Conservation (phyloP, 2,888 invertebrate species). For the Limenitis camilla region DNA sequence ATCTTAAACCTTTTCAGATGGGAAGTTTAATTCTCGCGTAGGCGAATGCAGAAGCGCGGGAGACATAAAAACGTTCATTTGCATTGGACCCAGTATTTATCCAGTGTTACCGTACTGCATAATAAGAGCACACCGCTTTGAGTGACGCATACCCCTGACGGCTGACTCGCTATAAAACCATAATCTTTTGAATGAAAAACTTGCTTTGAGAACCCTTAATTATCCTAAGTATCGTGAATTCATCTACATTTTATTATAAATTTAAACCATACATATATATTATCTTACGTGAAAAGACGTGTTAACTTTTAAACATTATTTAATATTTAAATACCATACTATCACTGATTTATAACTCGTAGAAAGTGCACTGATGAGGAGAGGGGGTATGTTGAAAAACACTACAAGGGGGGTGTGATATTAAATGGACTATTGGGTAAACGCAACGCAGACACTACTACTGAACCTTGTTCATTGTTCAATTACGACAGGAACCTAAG, state of each 20-base stretch:
- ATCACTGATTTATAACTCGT: too few relatives aligned
- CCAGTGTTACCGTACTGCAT: constrained; percentile 57
- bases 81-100: constrained; percentile 62
- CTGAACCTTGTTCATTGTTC: too few relatives aligned
- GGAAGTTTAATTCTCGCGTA: constrained; percentile 58
- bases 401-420: too few relatives aligned
- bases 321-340: too few relatives aligned
- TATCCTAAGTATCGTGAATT: constrained; percentile 34
- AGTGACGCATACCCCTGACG: constrained; percentile 44
- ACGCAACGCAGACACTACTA: too few relatives aligned
- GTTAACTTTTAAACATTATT: too few relatives aligned
- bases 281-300: too few relatives aligned
- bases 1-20: constrained; percentile 67
- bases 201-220: constrained; percentile 44
- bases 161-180: constrained; percentile 41
- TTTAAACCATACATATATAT: background rate
- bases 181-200: constrained; percentile 46
- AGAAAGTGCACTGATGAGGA: too few relatives aligned
- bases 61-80: constrained; percentile 66
- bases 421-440: too few relatives aligned
- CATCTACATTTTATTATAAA: constrained; percentile 14
- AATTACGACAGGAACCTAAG: too few relatives aligned
- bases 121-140: constrained; percentile 58
- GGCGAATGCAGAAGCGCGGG: constrained; percentile 47
- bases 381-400: too few relatives aligned